phyloP scores from a whole-genome alignment of 1,140 invertebrate genomes.

The Nomia melanderi region DNA sequence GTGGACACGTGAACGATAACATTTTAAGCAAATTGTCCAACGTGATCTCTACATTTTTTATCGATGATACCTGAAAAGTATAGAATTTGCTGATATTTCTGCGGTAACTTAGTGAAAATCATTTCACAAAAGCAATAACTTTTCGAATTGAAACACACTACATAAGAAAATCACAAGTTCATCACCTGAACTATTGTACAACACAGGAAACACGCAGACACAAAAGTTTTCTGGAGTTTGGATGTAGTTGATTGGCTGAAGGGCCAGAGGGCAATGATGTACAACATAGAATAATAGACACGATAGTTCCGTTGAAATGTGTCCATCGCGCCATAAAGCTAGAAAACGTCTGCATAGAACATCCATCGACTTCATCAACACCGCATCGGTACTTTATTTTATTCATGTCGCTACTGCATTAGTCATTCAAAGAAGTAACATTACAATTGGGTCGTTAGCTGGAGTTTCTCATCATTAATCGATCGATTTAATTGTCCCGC shows the following conservation, averaged over 20 bases:
- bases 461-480: no score
- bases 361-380: no score
- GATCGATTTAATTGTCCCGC: no score
- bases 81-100: no score
- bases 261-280: neutral
- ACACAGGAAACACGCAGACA: neutral
- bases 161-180: no score
- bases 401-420: no score
- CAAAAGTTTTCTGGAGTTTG: neutral
- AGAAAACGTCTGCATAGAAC: neutral
- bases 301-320: neutral
- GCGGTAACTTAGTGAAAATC: no score
- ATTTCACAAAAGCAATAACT: no score
- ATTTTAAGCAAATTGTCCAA: neutral
- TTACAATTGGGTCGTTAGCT: no score
- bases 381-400: no score
- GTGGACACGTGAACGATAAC: neutral
- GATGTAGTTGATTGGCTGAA: neutral
- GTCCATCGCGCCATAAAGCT: neutral
- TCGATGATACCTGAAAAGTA: neutral
- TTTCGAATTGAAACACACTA: no score
- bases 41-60: neutral
- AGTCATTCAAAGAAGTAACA: no score
- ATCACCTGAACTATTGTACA: neutral
- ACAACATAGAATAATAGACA: neutral